phyloP scores from a whole-genome alignment of 64 coral and sea anemone species.

The Montipora sp. region DNA sequence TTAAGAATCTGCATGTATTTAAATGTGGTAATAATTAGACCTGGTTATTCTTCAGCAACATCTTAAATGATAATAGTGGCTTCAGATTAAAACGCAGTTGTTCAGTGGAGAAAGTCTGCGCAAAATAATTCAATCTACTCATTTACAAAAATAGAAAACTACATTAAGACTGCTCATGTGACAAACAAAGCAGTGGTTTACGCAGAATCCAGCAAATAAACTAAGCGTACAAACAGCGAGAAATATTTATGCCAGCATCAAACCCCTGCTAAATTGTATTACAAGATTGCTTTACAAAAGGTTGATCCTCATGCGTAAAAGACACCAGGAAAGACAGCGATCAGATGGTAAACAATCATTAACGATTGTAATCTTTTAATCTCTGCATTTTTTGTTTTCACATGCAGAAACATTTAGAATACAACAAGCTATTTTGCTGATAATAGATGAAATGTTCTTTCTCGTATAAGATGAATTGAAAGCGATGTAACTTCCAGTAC shows the following conservation, averaged over 20 bases:
- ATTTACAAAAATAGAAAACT: neutral
- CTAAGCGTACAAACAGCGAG: neutral
- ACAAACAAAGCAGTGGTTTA: neutral
- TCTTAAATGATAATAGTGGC: neutral
- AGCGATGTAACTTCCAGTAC: too few relatives aligned
- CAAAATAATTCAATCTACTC: slow-evolving; percentile 15
- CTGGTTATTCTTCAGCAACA: neutral
- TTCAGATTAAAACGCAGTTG: neutral
- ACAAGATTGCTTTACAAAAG: neutral
- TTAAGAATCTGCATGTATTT: slow-evolving; percentile 10
- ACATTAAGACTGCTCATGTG: neutral
- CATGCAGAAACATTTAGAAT: too few relatives aligned
- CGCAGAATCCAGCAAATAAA: slow-evolving; percentile 3
- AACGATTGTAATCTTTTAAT: too few relatives aligned
- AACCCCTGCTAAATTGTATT: neutral
- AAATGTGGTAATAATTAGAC: neutral
- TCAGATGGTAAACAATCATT: too few relatives aligned
- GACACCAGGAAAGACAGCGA: neutral
- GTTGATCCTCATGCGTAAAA: neutral
- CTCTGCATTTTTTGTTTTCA: too few relatives aligned
- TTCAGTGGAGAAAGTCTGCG: neutral
- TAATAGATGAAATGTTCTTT: too few relatives aligned
- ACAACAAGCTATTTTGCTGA: too few relatives aligned
- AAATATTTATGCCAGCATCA: neutral
- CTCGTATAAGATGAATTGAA: too few relatives aligned